Conservation (phyloP, 2,888 invertebrate genomes). For the Isotomurus palustris region DNA sequence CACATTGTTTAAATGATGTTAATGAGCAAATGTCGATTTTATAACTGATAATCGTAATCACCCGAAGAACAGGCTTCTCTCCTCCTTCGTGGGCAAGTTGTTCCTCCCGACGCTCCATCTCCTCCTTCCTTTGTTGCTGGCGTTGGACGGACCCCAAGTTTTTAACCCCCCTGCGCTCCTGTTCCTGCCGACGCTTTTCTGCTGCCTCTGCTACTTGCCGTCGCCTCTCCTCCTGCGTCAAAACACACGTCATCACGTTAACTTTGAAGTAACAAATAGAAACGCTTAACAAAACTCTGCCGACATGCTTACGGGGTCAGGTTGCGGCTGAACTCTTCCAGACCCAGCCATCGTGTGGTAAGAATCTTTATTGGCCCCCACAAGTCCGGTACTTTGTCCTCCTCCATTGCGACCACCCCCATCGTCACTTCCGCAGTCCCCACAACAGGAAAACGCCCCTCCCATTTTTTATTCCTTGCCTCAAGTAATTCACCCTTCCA, state of each 20-base stretch:
- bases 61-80: conserved; percentile 13
- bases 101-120: conserved; percentile 20
- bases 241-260: not conserved
- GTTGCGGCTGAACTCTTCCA: not conserved
- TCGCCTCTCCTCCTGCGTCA: conserved; percentile 32
- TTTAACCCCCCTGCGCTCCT: conserved; percentile 31
- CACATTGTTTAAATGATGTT: too few relatives aligned
- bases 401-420: conserved; percentile 2
- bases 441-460: conserved; percentile 11
- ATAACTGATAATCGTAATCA: too few relatives aligned
- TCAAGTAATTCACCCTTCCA: too few relatives aligned
- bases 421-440: not conserved
- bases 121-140: conserved; percentile 19
- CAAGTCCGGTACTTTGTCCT: too few relatives aligned
- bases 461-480: conserved; percentile 24
- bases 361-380: conserved; percentile 10
- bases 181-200: conserved; percentile 28
- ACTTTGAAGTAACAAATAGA: not conserved
- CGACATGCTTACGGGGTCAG: conserved; percentile 20
- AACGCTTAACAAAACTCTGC: not conserved
- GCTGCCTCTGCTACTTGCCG: conserved; percentile 38
- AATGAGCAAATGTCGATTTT: too few relatives aligned
- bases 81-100: conserved; percentile 9
- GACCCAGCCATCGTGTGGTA: conserved; percentile 15
- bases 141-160: conserved; percentile 32